These are phyloP conservation scores for Hirudinaria manillensis DNA, from an alignment of 2,888 invertebrate species.

Conservation along the genomic window DNA sequence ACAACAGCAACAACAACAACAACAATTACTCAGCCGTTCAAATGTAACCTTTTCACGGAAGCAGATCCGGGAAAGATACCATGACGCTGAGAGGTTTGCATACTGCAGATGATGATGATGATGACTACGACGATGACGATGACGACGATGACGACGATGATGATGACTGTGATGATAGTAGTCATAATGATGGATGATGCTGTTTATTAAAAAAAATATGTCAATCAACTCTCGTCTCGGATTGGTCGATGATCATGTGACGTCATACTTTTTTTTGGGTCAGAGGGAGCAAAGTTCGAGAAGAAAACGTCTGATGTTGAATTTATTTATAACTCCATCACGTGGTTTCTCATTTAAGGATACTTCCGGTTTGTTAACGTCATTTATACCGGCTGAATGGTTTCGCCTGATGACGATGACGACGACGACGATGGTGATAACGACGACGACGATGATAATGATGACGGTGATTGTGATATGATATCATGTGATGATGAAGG, in stretches of 20 bases:
- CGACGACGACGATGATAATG: conserved; percentile 16
- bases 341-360: too few species aligned
- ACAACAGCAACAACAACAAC: not conserved
- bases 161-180: not conserved
- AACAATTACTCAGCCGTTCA: not conserved
- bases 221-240: not conserved
- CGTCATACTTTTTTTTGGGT: too few species aligned
- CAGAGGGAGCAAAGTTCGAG: too few species aligned
- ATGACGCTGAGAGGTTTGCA: too few species aligned
- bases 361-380: too few species aligned
- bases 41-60: too few species aligned
- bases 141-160: not conserved
- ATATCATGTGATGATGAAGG: not conserved
- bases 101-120: not conserved
- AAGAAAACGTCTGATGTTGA: too few species aligned
- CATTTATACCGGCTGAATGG: too few species aligned
- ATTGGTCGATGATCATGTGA: too few species aligned
- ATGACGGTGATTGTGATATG: conserved; percentile 13
- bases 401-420: not conserved
- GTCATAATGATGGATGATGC: not conserved
- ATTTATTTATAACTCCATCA: too few species aligned
- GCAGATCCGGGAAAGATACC: too few species aligned
- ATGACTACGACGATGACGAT: not conserved
- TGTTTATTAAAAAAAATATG: not conserved
- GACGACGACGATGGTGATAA: conserved; percentile 22